These are phyloP conservation scores for Nasalis larvatus DNA, from an alignment of 2,113 vertebrate species.

Conservation along the genomic window DNA sequence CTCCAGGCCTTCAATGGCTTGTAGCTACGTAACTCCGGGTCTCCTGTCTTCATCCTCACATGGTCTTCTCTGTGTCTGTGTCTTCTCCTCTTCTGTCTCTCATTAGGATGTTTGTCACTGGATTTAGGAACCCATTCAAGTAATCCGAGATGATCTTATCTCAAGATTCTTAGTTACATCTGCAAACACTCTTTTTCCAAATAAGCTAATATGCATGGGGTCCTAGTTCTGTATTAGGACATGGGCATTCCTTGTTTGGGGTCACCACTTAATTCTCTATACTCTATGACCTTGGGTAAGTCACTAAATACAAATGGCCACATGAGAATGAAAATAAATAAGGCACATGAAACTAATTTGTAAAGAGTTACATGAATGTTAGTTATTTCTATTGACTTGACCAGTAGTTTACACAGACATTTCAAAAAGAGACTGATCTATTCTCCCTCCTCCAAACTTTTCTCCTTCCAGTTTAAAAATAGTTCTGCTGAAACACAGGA, in stretches of 20 bases:
- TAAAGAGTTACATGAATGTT: neutral
- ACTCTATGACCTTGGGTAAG: neutral
- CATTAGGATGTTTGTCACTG: neutral
- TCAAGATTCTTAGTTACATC: neutral
- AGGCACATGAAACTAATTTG: neutral
- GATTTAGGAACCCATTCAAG: neutral
- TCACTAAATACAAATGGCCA: neutral
- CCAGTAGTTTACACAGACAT: neutral
- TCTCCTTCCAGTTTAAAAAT: conserved; percentile 27
- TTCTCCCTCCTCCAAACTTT: neutral
- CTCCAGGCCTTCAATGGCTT: neutral
- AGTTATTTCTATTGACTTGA: neutral
- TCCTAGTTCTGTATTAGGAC: neutral
- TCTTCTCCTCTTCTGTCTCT: neutral
- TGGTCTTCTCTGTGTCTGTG: neutral
- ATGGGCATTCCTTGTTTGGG: neutral
- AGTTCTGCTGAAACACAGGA: neutral
- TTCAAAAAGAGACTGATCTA: neutral
- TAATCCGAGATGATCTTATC: neutral
- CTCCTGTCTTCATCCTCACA: neutral
- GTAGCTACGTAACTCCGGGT: neutral
- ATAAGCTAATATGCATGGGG: neutral
- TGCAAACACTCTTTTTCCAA: neutral
- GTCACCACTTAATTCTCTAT: neutral
- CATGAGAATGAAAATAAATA: neutral